Conservation (phyloP, 2,797 vertebrate species). For the Hypotaenidia philippensis region DNA sequence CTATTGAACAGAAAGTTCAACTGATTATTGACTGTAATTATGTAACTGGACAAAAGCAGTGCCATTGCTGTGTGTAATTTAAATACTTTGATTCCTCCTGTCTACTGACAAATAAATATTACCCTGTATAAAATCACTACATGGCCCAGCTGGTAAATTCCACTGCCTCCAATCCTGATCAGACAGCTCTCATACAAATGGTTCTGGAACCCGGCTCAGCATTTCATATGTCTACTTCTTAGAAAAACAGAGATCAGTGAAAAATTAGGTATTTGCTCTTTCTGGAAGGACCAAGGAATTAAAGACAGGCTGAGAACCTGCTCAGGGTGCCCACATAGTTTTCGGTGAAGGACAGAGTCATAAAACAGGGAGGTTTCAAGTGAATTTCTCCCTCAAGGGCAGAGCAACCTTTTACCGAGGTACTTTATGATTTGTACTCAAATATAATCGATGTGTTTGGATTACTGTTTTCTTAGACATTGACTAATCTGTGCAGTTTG, state of each 20-base stretch:
- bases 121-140: neutral
- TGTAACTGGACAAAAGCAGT: neutral
- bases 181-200: neutral
- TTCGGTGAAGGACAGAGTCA: neutral
- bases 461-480: neutral
- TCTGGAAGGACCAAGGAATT: neutral
- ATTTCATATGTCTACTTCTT: neutral
- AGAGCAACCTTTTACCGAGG: neutral
- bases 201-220: neutral
- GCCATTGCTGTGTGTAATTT: neutral
- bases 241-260: neutral
- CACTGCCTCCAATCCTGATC: neutral
- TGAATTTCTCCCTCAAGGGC: neutral
- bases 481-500: neutral
- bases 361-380: neutral
- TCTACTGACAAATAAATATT: slow-evolving; percentile 43
- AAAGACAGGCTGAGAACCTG: neutral
- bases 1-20: neutral
- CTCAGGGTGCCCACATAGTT: neutral
- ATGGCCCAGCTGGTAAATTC: neutral
- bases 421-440: neutral
- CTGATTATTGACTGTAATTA: neutral
- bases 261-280: neutral
- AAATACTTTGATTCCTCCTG: neutral
- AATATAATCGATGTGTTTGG: neutral